A percentile compares a stretch with the other conserved stretches of the same genome.
phyloP scores from a whole-genome alignment of 2,888 invertebrate species.

The Pyrrhia umbra region DNA sequence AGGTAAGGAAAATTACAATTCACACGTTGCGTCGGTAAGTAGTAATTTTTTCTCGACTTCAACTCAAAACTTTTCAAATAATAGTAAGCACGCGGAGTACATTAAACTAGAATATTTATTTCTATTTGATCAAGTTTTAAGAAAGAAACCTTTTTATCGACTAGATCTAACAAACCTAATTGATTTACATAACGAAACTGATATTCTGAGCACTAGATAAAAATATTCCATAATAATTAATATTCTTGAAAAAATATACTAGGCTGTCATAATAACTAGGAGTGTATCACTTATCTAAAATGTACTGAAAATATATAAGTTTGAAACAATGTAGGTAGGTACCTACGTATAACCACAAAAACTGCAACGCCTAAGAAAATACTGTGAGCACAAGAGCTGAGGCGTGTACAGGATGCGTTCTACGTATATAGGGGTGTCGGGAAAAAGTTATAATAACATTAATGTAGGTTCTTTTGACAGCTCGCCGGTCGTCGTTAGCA shows the following conservation, averaged over 20 bases:
- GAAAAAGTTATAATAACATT: conserved; percentile 90
- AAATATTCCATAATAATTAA: no score
- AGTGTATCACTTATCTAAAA: conserved; percentile 5
- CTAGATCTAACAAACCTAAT: neutral
- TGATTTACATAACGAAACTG: no score
- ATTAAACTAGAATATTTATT: no score
- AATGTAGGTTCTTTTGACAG: conserved; percentile 90
- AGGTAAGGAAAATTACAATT: conserved; percentile 16
- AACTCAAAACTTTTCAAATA: no score
- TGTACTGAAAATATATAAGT: no score
- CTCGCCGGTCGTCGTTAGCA: conserved; percentile 87
- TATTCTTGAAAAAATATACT: conserved; percentile 1
- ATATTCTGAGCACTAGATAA: no score
- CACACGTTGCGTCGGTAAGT: conserved; percentile 11
- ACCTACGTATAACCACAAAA: conserved; percentile 24
- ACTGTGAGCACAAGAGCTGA: conserved; percentile 44
- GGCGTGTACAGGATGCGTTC: conserved; percentile 57
- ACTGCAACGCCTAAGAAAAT: conserved; percentile 37
- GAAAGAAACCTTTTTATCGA: no score
- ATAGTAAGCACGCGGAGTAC: no score
- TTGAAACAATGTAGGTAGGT: no score
- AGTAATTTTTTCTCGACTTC: neutral
- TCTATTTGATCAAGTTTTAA: no score
- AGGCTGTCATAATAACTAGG: conserved; percentile 26
- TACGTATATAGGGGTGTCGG: conserved; percentile 75